These are phyloP conservation scores for Mystacornis crossleyi DNA, from an alignment of 2,113 vertebrate genomes.

Conservation along the genomic window DNA sequence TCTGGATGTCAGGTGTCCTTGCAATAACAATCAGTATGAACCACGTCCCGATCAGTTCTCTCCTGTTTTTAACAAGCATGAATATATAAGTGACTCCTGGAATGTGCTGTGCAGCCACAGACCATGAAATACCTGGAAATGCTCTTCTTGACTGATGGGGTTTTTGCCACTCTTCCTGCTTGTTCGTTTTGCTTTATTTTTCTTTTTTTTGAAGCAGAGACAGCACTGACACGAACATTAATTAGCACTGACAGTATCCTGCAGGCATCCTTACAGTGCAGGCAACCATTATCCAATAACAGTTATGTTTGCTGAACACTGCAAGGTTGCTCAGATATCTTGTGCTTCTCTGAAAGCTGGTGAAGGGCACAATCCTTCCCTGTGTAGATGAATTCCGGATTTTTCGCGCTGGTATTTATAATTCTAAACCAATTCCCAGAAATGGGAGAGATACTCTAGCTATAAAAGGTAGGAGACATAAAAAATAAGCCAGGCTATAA, in stretches of 20 bases:
- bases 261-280: constrained; percentile 2
- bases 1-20: neutral
- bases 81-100: neutral
- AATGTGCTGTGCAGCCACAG: neutral
- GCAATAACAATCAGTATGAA: neutral
- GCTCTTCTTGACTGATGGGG: neutral
- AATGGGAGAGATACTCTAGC: neutral
- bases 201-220: neutral
- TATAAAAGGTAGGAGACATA: neutral
- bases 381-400: neutral
- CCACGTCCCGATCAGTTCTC: neutral
- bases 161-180: neutral
- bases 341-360: neutral
- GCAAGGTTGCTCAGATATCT: constrained; percentile 1
- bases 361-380: neutral
- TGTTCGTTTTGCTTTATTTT: neutral
- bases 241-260: constrained; percentile 35
- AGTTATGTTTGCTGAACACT: neutral
- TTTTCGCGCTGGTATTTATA: neutral
- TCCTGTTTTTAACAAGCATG: neutral
- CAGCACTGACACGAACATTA: neutral
- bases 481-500: neutral
- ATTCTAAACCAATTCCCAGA: neutral
- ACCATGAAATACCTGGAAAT: neutral
- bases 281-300: neutral